Evolutionary conservation across 2,888 invertebrate genomes (phyloP).

Genomic region (Scrobipalpa costella): DNA sequence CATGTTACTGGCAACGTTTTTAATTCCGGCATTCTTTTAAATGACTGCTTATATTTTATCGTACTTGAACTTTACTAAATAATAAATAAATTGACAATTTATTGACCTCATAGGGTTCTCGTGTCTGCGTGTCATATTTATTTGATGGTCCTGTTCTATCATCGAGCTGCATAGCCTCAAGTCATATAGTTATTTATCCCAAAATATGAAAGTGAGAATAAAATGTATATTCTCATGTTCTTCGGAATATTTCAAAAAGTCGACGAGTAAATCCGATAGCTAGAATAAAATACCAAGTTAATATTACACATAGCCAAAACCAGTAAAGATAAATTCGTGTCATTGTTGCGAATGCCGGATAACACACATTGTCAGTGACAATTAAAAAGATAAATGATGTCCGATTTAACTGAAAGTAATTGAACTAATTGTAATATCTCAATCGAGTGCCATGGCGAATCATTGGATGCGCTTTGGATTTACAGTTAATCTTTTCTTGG

Average conservation of each 20-base stretch:
- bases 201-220: no score
- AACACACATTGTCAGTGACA: constrained; percentile 26
- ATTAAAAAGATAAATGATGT: constrained; percentile 61
- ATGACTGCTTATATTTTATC: no score
- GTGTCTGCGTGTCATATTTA: no score
- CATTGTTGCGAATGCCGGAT: not conserved
- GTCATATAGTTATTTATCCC: no score
- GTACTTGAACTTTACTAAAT: no score
- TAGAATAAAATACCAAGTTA: not conserved
- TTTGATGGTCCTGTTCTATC: no score
- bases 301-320: not conserved
- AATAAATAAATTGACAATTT: no score
- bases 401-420: constrained; percentile 66
- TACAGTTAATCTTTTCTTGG: constrained; percentile 51
- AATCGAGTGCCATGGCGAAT: constrained; percentile 61
- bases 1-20: no score
- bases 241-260: not conserved
- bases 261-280: not conserved
- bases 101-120: no score
- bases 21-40: no score
- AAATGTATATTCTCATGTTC: no score
- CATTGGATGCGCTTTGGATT: constrained; percentile 54
- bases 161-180: no score
- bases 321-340: not conserved
- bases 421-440: constrained; percentile 66